phyloP scores from a whole-genome alignment of 2,888 invertebrate genomes.

The Neoaliturus tenellus region DNA sequence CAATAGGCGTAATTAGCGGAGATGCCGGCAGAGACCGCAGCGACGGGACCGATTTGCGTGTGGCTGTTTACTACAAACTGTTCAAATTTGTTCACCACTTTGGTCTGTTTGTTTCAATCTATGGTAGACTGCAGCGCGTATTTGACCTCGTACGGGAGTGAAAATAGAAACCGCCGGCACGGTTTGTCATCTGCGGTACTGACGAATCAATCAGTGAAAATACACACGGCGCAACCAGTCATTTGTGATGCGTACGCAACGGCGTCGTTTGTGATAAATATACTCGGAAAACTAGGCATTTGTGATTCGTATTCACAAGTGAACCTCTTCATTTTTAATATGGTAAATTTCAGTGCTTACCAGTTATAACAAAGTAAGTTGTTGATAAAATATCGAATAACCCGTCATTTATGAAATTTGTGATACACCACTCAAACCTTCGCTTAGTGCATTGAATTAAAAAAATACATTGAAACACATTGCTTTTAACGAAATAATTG shows the following conservation, averaged over 20 bases:
- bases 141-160: slow-evolving; percentile 17
- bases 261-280: no score
- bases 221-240: neutral
- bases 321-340: no score
- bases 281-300: no score
- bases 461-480: no score
- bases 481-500: no score
- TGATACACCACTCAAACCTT: no score
- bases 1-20: slow-evolving; percentile 1
- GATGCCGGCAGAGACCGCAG: neutral
- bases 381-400: no score
- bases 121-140: slow-evolving; percentile 12
- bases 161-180: neutral
- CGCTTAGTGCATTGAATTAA: no score
- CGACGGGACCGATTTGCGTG: neutral
- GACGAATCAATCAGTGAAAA: slow-evolving; percentile 5
- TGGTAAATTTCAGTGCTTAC: no score
- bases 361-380: no score
- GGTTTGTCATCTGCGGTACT: neutral
- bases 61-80: slow-evolving; percentile 15
- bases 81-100: slow-evolving; percentile 49
- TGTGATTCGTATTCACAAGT: no score
- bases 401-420: no score
- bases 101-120: slow-evolving; percentile 53
- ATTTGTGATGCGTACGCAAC: neutral